Base-by-base conservation (phyloP, 2,888 invertebrate genomes). In the Ephialtes manifestator region DNA sequence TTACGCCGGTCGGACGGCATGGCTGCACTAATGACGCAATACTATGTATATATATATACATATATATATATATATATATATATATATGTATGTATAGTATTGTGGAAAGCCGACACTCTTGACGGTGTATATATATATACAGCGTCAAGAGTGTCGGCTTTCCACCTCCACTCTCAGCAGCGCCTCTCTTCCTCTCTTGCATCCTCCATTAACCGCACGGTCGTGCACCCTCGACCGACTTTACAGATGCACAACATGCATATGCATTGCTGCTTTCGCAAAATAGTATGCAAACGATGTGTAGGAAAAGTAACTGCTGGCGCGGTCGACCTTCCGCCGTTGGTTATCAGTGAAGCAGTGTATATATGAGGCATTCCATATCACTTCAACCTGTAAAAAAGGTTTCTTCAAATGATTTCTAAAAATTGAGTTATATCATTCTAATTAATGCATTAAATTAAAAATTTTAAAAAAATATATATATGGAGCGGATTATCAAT, bases 231-330 rank as follows among this genome's bases (percentile, higher is more conserved):
- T 79, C 75, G 70, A 82, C 65, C 79, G 79, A 85, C 85, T 85
- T 82, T 82, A 76, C 76, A 51, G 76, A 75, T 79, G 75, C 79
- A 51, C 85, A 43, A 75, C 88, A 90, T 90, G 89, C 89, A 91
- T 91, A 90, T 91, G 91, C 91, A 91, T 85, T 89, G 80, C 86
- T 81, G 80, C 83, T 87, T 84, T 78, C 84, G 80, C 87, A 88
- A 89, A 78, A 90, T 89, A 86, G 87, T 89, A 90, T 89, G 89
- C 90, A 91, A 91, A 91, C 89, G 87, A 90, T 84, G 85, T 86
- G 88, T 81, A 88, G 87, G 78, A 86, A 90, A 88, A 90, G 89
- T 90, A 89, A 89, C 86, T 82, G 83, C 78, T 79, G 86, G 39
- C 5, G 74, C 28, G 55, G 68, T 51, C 70, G 68, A 48, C 39